Base-by-base conservation (phyloP, 2,888 invertebrate genomes). In the Lysandra bellargus region DNA sequence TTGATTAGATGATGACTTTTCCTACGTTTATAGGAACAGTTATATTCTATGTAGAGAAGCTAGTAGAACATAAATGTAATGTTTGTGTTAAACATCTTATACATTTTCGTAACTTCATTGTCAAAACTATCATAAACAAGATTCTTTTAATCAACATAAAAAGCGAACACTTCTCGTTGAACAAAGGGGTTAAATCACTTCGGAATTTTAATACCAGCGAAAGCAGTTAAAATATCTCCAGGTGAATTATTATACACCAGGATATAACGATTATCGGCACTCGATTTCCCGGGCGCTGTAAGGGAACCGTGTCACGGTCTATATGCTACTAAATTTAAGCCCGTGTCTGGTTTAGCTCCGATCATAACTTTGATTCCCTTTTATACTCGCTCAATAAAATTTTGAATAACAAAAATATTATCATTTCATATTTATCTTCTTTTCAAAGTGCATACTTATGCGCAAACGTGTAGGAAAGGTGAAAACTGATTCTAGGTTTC, bases 191-290 rank as follows among this genome's bases (percentile, higher is more conserved):
- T 33, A 69, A 33, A 69, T 17, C 33, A 37, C 69, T 69, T 69
- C 23, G 30, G 4, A 30, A 69, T 37, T 69, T 69, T 17, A 69
- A 37, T 69, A 33, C 69, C 33, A 17, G 69, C 4, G 9, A 37
- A 64, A 37, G 33, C 33, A 33, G 69, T 69, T 33, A 69, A 69
- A 69, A 69, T 69, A 69, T 69, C 69, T 69, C 5, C 69, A 69
- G 69, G 69, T 17, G 69, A 69, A 37, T 17, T 69, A 69, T 69
- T 69, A 37, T 33, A 30, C 33, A n/a, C 12, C 14, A 69, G 4
- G 33, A 33, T 17, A 5, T 69, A 69, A 33, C 69, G 69, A 69
- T 37, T 69, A 69, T 69, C 33, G 69, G 33, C 14, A 14, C 5
- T 37, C 33, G 33, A 69, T 37, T 69, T 69, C 69, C 17, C 33